Evolutionary conservation across 2,113 vertebrate species (phyloP), one percentile per base, ranked within the genome.

Genomic region (Myiagra hebetior): DNA sequence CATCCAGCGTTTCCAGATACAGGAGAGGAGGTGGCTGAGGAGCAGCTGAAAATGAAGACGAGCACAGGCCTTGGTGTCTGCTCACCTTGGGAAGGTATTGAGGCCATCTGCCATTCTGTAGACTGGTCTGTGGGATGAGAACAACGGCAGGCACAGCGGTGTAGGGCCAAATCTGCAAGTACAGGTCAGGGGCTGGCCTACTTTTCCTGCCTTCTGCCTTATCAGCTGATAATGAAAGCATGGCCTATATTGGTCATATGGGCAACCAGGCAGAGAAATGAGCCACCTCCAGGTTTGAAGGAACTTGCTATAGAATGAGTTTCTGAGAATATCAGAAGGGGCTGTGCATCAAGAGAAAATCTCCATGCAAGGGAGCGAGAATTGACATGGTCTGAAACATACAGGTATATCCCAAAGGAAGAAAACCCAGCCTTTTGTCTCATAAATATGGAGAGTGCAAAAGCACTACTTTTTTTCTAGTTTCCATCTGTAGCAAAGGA

Each of bases 381-480:
- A 79, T 4, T 70, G 30, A 35, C 35, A 12, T 7, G 7, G 8
- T 63, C 52, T 70, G 35, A 93, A 31, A 33, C 19, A 52, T 22
- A 23, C 4, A 59, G 18, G 33, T 62, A 39, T n/a, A 41, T 41
- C 19, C 8, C 46, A 53, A 74, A 76, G 63, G 13, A 6, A n/a
- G 50, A 72, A 55, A 31, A 3, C 0, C 4, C 4, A 57, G 57
- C 30, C 0, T 3, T 55, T 47, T 26, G n/a, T 39, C 22, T 52
- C 67, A 57, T 28, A 79, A 46, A 78, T 46, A 67, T 0, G 3
- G 28, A n/a, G 10, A 53, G 26, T 26, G 37, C 23, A 70, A 73
- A 91, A 91, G 46, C 22, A 50, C 6, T 2, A 0, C 2, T 60
- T 79, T 59, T 59, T 47, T 5, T 15, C 24, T 24, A 20, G 44